Percentiles rank a stretch among this genome's conserved stretches.
phyloP scores from a whole-genome alignment of 1,140 invertebrate species.

The Cydia amplana region DNA sequence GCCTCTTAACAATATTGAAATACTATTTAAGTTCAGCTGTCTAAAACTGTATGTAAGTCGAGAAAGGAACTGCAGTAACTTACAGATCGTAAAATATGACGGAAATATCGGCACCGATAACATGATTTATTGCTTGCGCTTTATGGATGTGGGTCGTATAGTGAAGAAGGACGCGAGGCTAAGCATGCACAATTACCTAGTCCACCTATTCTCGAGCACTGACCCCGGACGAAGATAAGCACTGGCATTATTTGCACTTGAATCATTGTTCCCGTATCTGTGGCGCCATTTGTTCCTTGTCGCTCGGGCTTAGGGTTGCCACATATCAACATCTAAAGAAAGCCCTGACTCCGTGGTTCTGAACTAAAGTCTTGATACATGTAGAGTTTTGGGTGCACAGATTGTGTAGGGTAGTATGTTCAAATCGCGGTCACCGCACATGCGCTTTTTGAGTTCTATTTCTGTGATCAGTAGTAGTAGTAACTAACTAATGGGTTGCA shows the following conservation, averaged over 20 bases:
- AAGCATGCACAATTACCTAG: conserved; percentile 26
- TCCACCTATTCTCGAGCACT: conserved; percentile 29
- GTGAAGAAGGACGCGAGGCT: conserved; percentile 3
- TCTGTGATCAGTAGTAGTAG: too few species aligned
- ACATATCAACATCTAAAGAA: neutral
- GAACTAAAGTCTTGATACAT: neutral
- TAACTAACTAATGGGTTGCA: too few species aligned
- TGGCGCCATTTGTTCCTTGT: conserved; percentile 44
- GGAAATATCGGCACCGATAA: conserved; percentile 23
- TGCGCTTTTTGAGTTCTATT: too few species aligned
- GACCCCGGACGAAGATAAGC: conserved; percentile 47
- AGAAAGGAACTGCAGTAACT: conserved; percentile 2
- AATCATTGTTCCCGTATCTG: conserved; percentile 53
- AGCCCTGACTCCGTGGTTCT: neutral
- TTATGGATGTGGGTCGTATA: conserved; percentile 13
- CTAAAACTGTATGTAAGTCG: neutral
- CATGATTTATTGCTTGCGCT: conserved; percentile 23
- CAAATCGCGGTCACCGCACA: too few species aligned
- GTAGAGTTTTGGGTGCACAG: neutral
- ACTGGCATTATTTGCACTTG: conserved; percentile 58
- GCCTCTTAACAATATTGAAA: neutral
- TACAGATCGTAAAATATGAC: conserved; percentile 21
- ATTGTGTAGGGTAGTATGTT: too few species aligned
- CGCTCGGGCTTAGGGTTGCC: conserved; percentile 3
- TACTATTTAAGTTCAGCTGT: neutral